Evolutionary conservation across 2,888 invertebrate genomes (phyloP).

Genomic region (Phortica magna): DNA sequence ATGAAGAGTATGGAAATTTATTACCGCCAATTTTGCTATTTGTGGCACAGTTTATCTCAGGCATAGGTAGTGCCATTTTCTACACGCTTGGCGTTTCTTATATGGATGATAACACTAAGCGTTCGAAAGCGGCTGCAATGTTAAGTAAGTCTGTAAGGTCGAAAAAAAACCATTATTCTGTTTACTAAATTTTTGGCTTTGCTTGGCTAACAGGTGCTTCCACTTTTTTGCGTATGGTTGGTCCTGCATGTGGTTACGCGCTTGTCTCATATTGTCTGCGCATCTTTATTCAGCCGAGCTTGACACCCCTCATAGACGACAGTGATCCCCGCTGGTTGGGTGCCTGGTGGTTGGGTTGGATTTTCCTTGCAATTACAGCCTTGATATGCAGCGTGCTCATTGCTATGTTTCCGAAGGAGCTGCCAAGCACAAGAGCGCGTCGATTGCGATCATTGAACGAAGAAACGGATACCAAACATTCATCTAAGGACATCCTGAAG

Average conservation of each 20-base stretch:
- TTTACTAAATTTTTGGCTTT: conserved; percentile 75
- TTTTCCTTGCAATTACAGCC: conserved; percentile 81
- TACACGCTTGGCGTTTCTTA: conserved; percentile 84
- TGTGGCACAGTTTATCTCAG: conserved; percentile 83
- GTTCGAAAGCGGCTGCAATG: conserved; percentile 83
- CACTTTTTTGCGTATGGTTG: conserved; percentile 81
- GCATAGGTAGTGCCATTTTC: conserved; percentile 83
- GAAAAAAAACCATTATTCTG: too few relatives aligned
- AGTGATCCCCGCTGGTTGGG: conserved; percentile 88
- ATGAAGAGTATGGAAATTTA: conserved; percentile 59
- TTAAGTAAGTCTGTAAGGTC: conserved; percentile 80
- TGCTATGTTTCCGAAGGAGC: conserved; percentile 83
- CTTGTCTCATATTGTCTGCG: conserved; percentile 83
- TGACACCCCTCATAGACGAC: conserved; percentile 82
- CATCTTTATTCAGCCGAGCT: conserved; percentile 82
- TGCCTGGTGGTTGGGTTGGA: conserved; percentile 89
- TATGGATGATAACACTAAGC: conserved; percentile 85
- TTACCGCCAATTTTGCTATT: conserved; percentile 82
- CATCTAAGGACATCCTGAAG: conserved; percentile 81
- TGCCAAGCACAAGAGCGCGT: conserved; percentile 82
- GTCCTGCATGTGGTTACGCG: conserved; percentile 81
- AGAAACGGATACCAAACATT: conserved; percentile 52
- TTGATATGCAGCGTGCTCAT: conserved; percentile 81
- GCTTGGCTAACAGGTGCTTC: conserved; percentile 79
- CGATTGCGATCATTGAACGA: conserved; percentile 68